Evolutionary conservation across 2,888 invertebrate genomes (phyloP).

Genomic region (Polydrusus cervinus): DNA sequence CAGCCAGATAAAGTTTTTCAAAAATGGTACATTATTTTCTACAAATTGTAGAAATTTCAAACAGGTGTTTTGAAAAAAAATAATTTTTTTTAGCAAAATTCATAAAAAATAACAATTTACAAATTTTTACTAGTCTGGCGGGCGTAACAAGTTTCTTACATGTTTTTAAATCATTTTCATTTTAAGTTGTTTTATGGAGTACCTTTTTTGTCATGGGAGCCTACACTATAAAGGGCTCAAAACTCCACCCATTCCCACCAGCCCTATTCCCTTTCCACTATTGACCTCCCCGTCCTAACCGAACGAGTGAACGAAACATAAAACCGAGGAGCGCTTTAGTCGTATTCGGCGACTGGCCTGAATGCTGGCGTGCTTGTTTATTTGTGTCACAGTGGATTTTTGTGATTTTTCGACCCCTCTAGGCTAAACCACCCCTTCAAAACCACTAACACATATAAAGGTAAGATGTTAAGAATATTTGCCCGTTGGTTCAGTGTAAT

Average conservation of each 20-base stretch:
- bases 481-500: background rate
- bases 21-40: too few relatives aligned
- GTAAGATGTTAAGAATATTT: constrained; percentile 26
- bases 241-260: constrained; percentile 18
- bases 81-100: too few relatives aligned
- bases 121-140: too few relatives aligned
- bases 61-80: too few relatives aligned
- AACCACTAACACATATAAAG: constrained; percentile 21
- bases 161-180: too few relatives aligned
- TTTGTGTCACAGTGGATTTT: constrained; percentile 54
- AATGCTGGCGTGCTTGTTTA: constrained; percentile 63
- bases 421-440: constrained; percentile 58
- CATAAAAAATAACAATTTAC: too few relatives aligned
- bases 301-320: constrained; percentile 19
- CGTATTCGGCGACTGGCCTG: constrained; percentile 66
- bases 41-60: too few relatives aligned
- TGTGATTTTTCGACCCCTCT: constrained; percentile 63
- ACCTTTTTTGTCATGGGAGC: too few relatives aligned
- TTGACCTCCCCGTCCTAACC: constrained; percentile 27
- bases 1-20: too few relatives aligned
- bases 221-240: constrained; percentile 9
- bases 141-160: too few relatives aligned
- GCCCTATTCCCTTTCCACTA: constrained; percentile 42
- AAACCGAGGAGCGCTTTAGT: constrained; percentile 39
- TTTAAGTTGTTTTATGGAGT: too few relatives aligned